These are phyloP conservation scores for Dysmachus trigonus DNA, from an alignment of 2,888 invertebrate species.

Conservation along the genomic window DNA sequence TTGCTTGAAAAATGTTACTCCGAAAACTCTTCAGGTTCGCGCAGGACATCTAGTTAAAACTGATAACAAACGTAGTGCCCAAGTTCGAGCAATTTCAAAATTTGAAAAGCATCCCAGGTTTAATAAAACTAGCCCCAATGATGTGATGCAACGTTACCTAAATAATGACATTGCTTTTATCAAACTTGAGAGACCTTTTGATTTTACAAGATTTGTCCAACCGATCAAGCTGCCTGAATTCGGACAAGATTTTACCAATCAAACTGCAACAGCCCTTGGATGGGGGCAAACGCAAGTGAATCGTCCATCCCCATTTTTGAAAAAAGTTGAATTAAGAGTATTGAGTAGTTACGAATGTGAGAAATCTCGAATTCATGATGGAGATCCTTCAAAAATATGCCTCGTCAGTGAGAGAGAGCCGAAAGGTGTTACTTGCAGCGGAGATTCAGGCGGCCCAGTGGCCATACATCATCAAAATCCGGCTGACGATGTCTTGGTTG, in stretches of 20 bases:
- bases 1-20: not conserved
- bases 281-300: not conserved
- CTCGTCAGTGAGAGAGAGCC: not conserved
- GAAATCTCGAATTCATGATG: not conserved
- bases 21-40: not conserved
- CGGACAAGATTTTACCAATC: not conserved
- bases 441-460: not conserved
- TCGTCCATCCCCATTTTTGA: not conserved
- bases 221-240: not conserved
- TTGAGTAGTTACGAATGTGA: not conserved
- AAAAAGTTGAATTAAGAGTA: not conserved
- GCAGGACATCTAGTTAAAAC: not conserved
- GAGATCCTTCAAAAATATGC: not conserved
- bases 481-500: not conserved
- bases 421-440: not conserved
- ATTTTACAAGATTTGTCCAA: not conserved
- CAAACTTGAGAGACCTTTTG: not conserved
- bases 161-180: not conserved
- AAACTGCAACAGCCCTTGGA: not conserved
- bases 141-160: not conserved
- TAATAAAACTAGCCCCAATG: not conserved
- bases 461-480: not conserved
- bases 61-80: not conserved
- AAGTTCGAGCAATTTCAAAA: not conserved
- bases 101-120: not conserved